Evolutionary conservation across 37 sponge, comb jelly and placozoan genomes (phyloP).

Genomic region (Mnemiopsis leidyi): DNA sequence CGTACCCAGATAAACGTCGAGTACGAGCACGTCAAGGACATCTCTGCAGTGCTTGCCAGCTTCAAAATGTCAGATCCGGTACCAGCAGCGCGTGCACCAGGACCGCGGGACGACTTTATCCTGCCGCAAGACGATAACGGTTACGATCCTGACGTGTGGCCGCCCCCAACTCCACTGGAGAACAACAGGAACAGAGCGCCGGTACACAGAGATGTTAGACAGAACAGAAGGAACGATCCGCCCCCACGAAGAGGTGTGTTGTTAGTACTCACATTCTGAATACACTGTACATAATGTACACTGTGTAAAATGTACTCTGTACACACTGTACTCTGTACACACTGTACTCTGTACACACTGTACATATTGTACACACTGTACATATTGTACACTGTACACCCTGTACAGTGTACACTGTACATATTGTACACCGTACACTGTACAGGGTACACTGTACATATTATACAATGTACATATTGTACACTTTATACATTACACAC

Average conservation of each 20-base stretch:
- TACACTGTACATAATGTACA: too few relatives aligned
- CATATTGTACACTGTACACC: too few relatives aligned
- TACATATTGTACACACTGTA: too few relatives aligned
- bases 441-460: too few relatives aligned
- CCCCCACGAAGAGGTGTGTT: background rate
- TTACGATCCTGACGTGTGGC: slow-evolving; percentile 84
- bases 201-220: slow-evolving; percentile 41
- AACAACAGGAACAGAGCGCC: slow-evolving; percentile 65
- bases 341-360: too few relatives aligned
- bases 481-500: too few relatives aligned
- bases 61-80: slow-evolving; percentile 71
- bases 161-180: slow-evolving; percentile 84
- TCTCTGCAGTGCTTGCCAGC: slow-evolving; percentile 74
- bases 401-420: too few relatives aligned
- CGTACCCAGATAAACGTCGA: slow-evolving; percentile 76
- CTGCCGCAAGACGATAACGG: slow-evolving; percentile 58
- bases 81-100: background rate
- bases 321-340: too few relatives aligned
- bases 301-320: too few relatives aligned
- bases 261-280: too few relatives aligned
- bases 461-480: too few relatives aligned
- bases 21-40: slow-evolving; percentile 77
- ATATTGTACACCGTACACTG: too few relatives aligned
- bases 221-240: slow-evolving; percentile 49
- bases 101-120: slow-evolving; percentile 46